A percentile compares a stretch with the other conserved stretches of the same genome.
phyloP scores from a whole-genome alignment of 2,113 vertebrate genomes.

The Sceloporus undulatus region DNA sequence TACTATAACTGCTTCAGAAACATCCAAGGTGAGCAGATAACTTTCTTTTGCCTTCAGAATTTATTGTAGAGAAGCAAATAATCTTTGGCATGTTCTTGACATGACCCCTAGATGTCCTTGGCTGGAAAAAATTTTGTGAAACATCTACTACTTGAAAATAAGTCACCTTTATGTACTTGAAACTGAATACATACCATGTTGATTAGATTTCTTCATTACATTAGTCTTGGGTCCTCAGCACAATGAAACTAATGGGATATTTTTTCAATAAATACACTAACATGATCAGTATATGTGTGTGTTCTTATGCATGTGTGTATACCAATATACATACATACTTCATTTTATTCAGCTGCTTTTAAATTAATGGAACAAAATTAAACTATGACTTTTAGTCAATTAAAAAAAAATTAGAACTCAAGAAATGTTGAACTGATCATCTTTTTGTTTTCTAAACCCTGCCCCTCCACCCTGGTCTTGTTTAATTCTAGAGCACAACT shows the following conservation, averaged over 20 bases:
- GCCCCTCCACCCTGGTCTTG: constrained; percentile 7
- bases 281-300: not conserved
- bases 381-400: not conserved
- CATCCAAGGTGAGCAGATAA: constrained; percentile 81
- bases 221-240: not conserved
- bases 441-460: not conserved
- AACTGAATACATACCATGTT: not conserved
- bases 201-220: not conserved
- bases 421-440: not conserved
- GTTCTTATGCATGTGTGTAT: not conserved
- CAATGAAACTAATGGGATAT: not conserved
- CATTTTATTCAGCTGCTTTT: not conserved
- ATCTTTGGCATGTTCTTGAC: not conserved
- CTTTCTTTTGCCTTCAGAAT: not conserved
- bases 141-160: not conserved
- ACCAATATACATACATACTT: not conserved
- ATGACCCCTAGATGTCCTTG: not conserved
- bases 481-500: constrained; percentile 57
- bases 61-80: not conserved
- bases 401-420: not conserved
- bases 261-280: not conserved
- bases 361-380: not conserved
- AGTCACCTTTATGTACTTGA: not conserved
- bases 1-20: constrained; percentile 55
- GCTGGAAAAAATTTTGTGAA: not conserved